Base-by-base conservation (phyloP, 2,888 invertebrate species). In the Hydroisotoma schaefferi region DNA sequence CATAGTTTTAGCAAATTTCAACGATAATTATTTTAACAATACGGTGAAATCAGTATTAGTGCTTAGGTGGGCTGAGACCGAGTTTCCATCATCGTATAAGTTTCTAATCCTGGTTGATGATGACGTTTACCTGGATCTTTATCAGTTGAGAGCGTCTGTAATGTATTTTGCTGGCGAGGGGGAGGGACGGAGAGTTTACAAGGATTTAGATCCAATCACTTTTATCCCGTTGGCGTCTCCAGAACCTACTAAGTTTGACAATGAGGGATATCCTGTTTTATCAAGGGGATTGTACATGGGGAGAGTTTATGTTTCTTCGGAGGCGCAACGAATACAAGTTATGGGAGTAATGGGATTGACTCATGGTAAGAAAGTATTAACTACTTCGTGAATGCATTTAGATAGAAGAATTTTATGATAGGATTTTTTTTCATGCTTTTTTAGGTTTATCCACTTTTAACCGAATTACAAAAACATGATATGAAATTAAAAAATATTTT, bases 1-100 rank as follows among this genome's bases (percentile, higher is more conserved):
- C 73, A 79, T 91, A 53, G 81, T 90, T 20, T 87, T 89, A 74
- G 90, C 90, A 0, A 84, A 81, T 59, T 91, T 90, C 73, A 69
- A 81, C 40, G 91, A 91, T 77, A 81, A 85, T 0, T 91, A 91
- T 74, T 81, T 85, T 53, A 91, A 91, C 76, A 82, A 91, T 78
- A 90, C 90, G 0, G 87, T 90, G 73, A 91, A 91, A 74, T 89
- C 90, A 75, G 85, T 87, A 5, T 88, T 88, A 83, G 87, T 85
- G 0, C 79, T 90, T 46, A 88, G 89, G 74, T 90, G 90, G 86
- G 83, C 85, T 22, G 78, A 82, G 27, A 78, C 82, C 29, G 63
- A 58, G 55, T 57, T 56, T 23, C 58, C 37, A 12, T 49, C 37
- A 12, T 18, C 22, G 33, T 63, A 57, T 25, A 37, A 57, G 43